These are phyloP conservation scores for Acromyrmex echinatior DNA, from an alignment of 1,140 invertebrate species.

Conservation along the genomic window DNA sequence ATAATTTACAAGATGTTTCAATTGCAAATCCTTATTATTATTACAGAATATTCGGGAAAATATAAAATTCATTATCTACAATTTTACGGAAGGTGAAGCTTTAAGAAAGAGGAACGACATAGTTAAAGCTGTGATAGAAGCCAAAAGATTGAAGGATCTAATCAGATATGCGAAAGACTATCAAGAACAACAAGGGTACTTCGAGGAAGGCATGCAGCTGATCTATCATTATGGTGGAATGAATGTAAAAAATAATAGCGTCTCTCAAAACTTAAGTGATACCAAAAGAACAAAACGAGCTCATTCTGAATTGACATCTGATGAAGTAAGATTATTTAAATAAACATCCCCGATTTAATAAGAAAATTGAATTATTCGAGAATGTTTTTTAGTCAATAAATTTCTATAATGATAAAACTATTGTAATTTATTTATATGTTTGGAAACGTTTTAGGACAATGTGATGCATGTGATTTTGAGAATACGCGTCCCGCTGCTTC, in stretches of 20 bases:
- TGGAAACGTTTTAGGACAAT: constrained; percentile 78
- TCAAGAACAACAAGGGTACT: constrained; percentile 84
- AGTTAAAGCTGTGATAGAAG: constrained; percentile 74
- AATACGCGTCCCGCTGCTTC: constrained; percentile 81
- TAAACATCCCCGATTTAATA: background rate
- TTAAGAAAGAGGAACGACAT: constrained; percentile 82
- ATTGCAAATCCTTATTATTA: constrained; percentile 7
- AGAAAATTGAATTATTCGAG: background rate
- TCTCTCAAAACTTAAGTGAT: constrained; percentile 57
- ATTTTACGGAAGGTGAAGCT: constrained; percentile 83
- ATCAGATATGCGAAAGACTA: constrained; percentile 82
- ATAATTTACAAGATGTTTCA: background rate
- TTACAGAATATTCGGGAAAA: constrained; percentile 80
- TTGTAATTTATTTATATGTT: background rate
- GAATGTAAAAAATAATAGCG: constrained; percentile 63
- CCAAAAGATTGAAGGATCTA: constrained; percentile 80
- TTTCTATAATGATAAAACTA: background rate
- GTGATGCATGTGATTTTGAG: constrained; percentile 84
- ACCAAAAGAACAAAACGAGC: constrained; percentile 80
- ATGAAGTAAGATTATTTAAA: constrained; percentile 78
- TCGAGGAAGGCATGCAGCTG: constrained; percentile 84
- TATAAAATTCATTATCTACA: constrained; percentile 80
- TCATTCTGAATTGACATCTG: constrained; percentile 73
- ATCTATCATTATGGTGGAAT: constrained; percentile 83
- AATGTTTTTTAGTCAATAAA: background rate